Evolutionary conservation across 2,113 vertebrate species (phyloP), one percentile per base, ranked within the genome.

Genomic region (Peromyscus maniculatus): DNA sequence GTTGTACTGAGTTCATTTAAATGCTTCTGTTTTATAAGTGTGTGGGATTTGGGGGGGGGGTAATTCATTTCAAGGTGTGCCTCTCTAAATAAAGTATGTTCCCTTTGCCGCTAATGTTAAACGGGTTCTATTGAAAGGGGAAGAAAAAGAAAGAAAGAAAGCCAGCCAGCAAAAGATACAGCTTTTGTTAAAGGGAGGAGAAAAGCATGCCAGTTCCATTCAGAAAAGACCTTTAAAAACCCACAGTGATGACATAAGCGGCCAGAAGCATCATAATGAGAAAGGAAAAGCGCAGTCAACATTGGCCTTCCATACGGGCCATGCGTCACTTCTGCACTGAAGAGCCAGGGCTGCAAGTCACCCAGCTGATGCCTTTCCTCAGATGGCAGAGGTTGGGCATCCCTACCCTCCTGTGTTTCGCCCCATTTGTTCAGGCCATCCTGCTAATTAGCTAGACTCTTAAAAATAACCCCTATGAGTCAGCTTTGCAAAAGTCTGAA

Each of bases 1-100:
- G 79, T 94, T 97, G 84, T 87, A 75, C 55, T 90, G 92, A 86
- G 94, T 93, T 96, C 91, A 95, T 97, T 97, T 93, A 97, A 96
- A 43, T 94, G 66, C 46, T 97, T 52, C 49, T 95, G 36, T 95
- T 97, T 95, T 95, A n/a, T 87, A 97, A 78, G 28, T 95, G 83
- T 83, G 52, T 36, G 33, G 93, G 16, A 93, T 89, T 97, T 89
- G n/a, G 43, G 43, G 43, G 88, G 97, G 92, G 49, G 72, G 33
- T 92, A 79, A 71, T 52, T 28, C 69, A 95, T 74, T 33, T 69
- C 88, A 95, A 98, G 55, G 91, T 96, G 59, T 93, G 16, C 57
- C 12, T 57, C 4, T 9, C 55, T 66, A 78, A 94, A 97, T 67
- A 94, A 87, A 86, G 69, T 43, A 91, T 39, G 89, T 57, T 96